Evolutionary conservation across 2,113 vertebrate species (phyloP), one percentile per base, ranked within the genome.

Genomic region (Trachemys scripta): DNA sequence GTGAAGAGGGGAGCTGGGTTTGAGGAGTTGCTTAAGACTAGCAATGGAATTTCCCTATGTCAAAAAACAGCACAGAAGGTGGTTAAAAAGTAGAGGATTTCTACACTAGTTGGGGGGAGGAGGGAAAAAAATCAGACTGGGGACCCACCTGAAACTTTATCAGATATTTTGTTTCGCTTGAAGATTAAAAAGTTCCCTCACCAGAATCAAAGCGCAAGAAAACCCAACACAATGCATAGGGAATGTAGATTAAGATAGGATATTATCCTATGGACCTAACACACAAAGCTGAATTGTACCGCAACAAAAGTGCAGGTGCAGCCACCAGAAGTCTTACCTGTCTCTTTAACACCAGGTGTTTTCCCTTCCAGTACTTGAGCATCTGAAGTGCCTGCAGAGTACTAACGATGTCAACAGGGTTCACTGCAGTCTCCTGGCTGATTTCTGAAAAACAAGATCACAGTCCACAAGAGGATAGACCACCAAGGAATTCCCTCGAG

Each of bases 341-440:
- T 98, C 99, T 99, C 96, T 99, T 99, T 90, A 99, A 98, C 80
- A 99, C 99, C 90, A 99, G 97, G 96, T 99, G 99, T 75, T 99
- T 99, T 90, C 99, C 99, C 94, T 99, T 99, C 99, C 99, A 99
- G 95, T 99, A 99, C 93, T 99, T 99, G 80, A 99, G 99, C 99
- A 99, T 99, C 98, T 99, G 99, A 80, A 99, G 99, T 2, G 99
- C 99, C 98, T 99, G 99, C 97, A 99, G 98, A 0, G 99, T 99
- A 98, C 99, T 99, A 80, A 99, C 99, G 3, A 99, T 99, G 98
- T 99, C 99, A 81, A 99, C 99, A 0, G 99, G 99, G 95, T 99
- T 99, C 42, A 99, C 99, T 1, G 99, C 99, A 0, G 99, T 99
- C 98, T 99, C 99, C 98, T 99, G 99, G 98, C 99, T 99, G 98